phyloP scores from a whole-genome alignment of 2,113 vertebrate species.

The Hypomesus transpacificus region DNA sequence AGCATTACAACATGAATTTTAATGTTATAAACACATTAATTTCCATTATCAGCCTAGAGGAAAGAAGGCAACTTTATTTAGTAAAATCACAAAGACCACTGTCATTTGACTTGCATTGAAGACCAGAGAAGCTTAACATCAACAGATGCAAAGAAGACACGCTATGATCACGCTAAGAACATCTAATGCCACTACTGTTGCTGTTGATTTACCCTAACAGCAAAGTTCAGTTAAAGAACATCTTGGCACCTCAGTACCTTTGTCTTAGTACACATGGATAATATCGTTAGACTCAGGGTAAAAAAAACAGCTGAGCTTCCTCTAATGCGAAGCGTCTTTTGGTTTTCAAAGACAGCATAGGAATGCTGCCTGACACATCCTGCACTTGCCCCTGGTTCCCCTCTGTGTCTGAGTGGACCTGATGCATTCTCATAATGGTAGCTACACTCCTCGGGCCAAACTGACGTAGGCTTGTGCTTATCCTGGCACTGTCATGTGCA shows the following conservation, averaged over 20 bases:
- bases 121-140: not conserved
- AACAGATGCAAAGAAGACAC: not conserved
- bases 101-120: not conserved
- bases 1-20: no score
- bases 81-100: no score
- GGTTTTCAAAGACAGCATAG: not conserved
- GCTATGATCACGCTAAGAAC: not conserved
- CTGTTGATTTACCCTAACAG: not conserved
- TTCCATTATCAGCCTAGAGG: no score
- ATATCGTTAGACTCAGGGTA: not conserved
- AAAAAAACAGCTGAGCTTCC: not conserved
- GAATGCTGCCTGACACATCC: not conserved
- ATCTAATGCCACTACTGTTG: not conserved
- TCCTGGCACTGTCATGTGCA: not conserved
- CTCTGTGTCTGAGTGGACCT: not conserved
- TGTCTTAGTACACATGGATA: not conserved
- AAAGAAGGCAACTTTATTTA: no score
- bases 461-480: not conserved
- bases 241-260: not conserved
- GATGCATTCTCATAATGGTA: not conserved
- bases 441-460: not conserved
- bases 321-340: not conserved
- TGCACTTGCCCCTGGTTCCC: not conserved
- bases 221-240: not conserved
- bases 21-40: no score